These are phyloP conservation scores for Megalonaias nervosa DNA, from an alignment of 1,140 invertebrate species.

Conservation along the genomic window DNA sequence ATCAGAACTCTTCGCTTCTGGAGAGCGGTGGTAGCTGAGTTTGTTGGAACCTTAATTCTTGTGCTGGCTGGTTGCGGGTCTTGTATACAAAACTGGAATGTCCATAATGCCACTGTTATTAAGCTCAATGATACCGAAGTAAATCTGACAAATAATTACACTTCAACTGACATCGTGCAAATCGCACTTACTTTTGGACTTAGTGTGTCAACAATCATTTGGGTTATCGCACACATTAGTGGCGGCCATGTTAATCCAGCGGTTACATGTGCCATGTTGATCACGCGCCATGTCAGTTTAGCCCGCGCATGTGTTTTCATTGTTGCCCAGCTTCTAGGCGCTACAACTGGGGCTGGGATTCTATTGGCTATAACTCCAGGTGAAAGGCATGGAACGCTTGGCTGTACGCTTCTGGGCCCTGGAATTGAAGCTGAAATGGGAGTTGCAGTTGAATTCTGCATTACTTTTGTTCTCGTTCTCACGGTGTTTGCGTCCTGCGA, in stretches of 20 bases:
- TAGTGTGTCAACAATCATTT: not conserved
- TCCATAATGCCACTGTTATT: no score
- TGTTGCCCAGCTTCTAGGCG: not conserved
- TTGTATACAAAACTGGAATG: not conserved
- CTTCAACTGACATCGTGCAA: not conserved
- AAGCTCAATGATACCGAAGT: slow-evolving; percentile 14
- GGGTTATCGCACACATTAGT: not conserved
- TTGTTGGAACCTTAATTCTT: slow-evolving; percentile 1
- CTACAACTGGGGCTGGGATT: not conserved
- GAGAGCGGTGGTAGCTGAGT: not conserved
- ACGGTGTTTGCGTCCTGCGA: slow-evolving; percentile 1
- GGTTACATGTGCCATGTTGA: not conserved
- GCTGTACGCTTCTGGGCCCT: not conserved
- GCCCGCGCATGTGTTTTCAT: not conserved
- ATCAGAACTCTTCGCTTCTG: not conserved
- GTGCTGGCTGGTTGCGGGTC: not conserved
- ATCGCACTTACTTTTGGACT: not conserved
- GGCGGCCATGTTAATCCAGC: not conserved
- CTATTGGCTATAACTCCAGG: not conserved
- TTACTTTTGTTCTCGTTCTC: not conserved
- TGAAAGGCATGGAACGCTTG: not conserved
- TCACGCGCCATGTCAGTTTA: not conserved
- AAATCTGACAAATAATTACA: not conserved
- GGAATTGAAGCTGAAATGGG: not conserved
- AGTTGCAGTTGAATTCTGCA: not conserved